phyloP scores from a whole-genome alignment of 2,888 invertebrate genomes.

The Andrena marginata region DNA sequence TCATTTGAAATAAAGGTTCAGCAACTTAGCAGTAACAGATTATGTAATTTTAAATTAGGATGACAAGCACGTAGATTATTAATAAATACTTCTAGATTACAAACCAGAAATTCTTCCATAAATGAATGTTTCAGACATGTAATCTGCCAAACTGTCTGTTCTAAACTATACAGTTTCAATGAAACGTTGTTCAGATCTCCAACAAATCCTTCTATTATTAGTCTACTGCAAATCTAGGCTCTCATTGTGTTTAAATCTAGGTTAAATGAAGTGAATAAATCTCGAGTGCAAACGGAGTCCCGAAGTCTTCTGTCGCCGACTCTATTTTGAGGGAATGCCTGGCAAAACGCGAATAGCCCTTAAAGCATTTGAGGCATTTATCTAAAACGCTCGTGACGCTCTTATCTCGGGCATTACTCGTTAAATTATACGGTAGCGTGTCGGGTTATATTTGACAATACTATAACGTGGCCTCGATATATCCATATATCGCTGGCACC shows the following conservation, averaged over 20 bases:
- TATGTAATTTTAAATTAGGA: not conserved
- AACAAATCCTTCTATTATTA: not conserved
- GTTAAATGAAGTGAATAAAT: not conserved
- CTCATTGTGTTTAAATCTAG: not conserved
- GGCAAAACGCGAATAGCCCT: slow-evolving; percentile 13
- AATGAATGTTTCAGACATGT: not conserved
- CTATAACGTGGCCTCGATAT: slow-evolving; percentile 43
- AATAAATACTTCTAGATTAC: not conserved
- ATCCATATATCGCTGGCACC: slow-evolving; percentile 33
- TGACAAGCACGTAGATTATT: not conserved
- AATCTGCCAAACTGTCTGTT: no score
- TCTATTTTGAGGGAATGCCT: slow-evolving; percentile 13
- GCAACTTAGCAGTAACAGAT: not conserved
- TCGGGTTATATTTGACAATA: slow-evolving; percentile 52
- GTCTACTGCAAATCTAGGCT: not conserved
- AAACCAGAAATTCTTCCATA: not conserved
- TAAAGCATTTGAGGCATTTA: slow-evolving; percentile 31
- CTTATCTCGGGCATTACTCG: slow-evolving; percentile 40
- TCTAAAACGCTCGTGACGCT: slow-evolving; percentile 36
- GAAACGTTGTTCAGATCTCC: not conserved
- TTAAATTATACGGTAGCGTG: slow-evolving; percentile 50
- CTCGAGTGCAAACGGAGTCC: not conserved
- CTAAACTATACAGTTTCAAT: not conserved
- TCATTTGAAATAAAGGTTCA: not conserved
- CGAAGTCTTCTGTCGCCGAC: not conserved